Evolutionary conservation across 2,797 vertebrate genomes (phyloP).

Genomic region (Enteromius trimaculatus): DNA sequence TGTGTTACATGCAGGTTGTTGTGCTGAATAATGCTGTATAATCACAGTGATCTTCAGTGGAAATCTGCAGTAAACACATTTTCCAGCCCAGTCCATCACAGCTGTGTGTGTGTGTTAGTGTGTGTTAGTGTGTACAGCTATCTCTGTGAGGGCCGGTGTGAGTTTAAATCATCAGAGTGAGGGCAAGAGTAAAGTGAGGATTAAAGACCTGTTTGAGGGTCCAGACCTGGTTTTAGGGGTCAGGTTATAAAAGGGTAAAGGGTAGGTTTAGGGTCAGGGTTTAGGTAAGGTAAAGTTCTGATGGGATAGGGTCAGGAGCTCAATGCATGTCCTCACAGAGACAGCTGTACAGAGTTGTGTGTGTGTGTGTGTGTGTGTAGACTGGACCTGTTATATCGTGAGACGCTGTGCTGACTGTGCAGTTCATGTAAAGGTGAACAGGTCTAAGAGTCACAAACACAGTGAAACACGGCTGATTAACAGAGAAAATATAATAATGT

Average conservation of each 20-base stretch:
- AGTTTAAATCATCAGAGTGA: no score
- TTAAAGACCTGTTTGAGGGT: no score
- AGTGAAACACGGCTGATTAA: not conserved
- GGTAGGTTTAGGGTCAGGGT: no score
- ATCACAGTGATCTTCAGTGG: conserved; percentile 32
- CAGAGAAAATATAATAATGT: not conserved
- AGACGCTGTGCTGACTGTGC: conserved; percentile 44
- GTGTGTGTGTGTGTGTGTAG: conserved; percentile 11
- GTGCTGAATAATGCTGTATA: conserved; percentile 26
- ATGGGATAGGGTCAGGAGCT: no score
- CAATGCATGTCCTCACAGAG: no score
- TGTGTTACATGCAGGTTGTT: conserved; percentile 7
- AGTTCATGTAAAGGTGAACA: conserved; percentile 39
- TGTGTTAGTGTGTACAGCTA: conserved; percentile 51
- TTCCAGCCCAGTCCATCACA: conserved; percentile 47
- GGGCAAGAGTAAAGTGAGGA: no score
- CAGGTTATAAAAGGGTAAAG: no score
- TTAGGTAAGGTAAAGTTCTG: no score
- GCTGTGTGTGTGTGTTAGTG: conserved; percentile 49
- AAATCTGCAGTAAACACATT: conserved; percentile 59
- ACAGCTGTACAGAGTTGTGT: conserved; percentile 31
- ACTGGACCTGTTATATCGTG: conserved; percentile 11
- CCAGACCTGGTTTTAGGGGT: no score
- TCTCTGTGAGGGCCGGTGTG: no score
- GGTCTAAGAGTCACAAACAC: conserved; percentile 13